Base-by-base conservation (phyloP, 1,140 invertebrate species). In the Latrodectus geometricus region DNA sequence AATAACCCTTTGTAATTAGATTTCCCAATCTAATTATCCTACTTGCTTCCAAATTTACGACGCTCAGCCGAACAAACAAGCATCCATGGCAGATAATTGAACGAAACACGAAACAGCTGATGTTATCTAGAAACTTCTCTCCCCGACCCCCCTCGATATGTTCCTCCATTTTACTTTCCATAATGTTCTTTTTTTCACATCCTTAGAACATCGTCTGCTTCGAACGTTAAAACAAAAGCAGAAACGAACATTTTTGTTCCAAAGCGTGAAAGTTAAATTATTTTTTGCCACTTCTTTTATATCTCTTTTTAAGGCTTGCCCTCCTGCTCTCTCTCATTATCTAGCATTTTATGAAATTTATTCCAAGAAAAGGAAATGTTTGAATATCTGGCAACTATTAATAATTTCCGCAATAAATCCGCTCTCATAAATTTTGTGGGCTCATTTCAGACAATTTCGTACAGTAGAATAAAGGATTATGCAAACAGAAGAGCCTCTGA, bases 1-100 rank as follows among this genome's bases (percentile, higher is more conserved):
- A 84, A 84, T 84, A 84, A 84, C 82, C 35, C 82, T 84, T 84
- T 84, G 82, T 84, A 84, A 84, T 84, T 84, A 84, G 82, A 84
- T 84, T 84, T 66, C 50, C 56, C 48, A 84, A 84, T 84, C 82
- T 84, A 84, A 84, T 84, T 84, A 84, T 76, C 82, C 82, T 73
- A 75, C 82, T 84, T 84, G 72, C 82, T 84, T 84, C 61, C 70
- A 68, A 84, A 84, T 84, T 84, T 84, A 84, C 72, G 82, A 50
- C 73, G 69, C 69, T 17, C 68, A 35, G 50, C 52, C 54, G 23
- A 48, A 54, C 80, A 74, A 82, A 82, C 80, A 76, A 84, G 76
- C 82, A 84, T 75, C 50, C 82, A 48, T 20, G 35, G 82, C 82
- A 76, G 56, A 84, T 84, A 84, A 84, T 84, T 84, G 82, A 84